Base-by-base conservation (phyloP, 2,888 invertebrate species). In the Hemithea aestivaria region DNA sequence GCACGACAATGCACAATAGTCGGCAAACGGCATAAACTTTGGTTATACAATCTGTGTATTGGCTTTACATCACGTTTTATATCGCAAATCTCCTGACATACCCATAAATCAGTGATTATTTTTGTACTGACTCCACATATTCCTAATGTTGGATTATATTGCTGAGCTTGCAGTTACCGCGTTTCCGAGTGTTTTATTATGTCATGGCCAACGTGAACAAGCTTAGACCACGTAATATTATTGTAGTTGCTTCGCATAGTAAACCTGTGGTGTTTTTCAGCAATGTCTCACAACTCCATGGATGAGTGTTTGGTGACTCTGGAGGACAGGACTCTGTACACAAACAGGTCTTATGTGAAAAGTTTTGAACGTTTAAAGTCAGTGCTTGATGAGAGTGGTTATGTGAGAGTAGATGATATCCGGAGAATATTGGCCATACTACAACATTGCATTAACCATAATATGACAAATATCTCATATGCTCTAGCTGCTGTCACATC, bases 401-500 rank as follows among this genome's bases (percentile, higher is more conserved):
- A 6, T 20, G 24, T 29, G 10, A 33, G 28, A 6, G 7, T 28
- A 6, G 7, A 20, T 29, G 36, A 41, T 21, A 16, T 25, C 7
- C 10, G 20, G 12, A 24, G 36, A 33, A 33, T 28, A 22, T 20
- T 41, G 7, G 4, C 7, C 8, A 9, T 33, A 1, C 20, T 32
- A 8, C 12, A 16, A 4, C 21, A 36, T 5, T 36, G 16, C 29
- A 8, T 77, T 20, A 66, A 63, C 39, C 59, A 66, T 10, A 66
- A 76, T 38, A 53, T 65, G 27, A 66, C 66, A 44, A 59, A 64
- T 48, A 55, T 65, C 22, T 45, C 58, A 10, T 56, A 57, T 37
- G 57, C 60, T 16, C 38, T 81, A 26, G 63, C 62, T 20, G 56
- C 76, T 8, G 55, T 80, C 9, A 38, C 50, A 26, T 45, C 48